Percentiles rank a stretch among this genome's conserved stretches.
phyloP scores from a whole-genome alignment of 2,888 invertebrate genomes.

The Drosophila helvetica region DNA sequence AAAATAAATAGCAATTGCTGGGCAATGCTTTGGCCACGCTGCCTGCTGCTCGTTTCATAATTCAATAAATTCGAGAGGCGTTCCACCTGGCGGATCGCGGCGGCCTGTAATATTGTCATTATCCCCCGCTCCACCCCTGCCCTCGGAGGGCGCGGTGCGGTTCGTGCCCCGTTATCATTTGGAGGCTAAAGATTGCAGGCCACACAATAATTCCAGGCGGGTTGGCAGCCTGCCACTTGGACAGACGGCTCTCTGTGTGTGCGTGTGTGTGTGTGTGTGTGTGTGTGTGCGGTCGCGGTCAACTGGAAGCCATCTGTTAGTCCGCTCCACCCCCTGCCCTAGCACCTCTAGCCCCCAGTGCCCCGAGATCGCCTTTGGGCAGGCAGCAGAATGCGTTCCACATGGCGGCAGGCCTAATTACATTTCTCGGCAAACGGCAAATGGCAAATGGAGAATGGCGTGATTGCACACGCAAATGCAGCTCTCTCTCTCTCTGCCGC shows the following conservation, averaged over 20 bases:
- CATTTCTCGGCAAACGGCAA: slow-evolving; percentile 61
- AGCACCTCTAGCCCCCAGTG: neutral
- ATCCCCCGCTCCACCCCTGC: slow-evolving; percentile 4
- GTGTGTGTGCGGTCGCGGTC: slow-evolving; percentile 48
- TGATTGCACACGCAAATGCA: slow-evolving; percentile 61
- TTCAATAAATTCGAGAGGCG: slow-evolving; percentile 44
- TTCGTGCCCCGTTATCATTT: slow-evolving; percentile 44
- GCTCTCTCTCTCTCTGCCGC: neutral
- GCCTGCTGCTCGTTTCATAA: slow-evolving; percentile 37
- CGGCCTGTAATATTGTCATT: slow-evolving; percentile 66
- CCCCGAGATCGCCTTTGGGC: slow-evolving; percentile 31
- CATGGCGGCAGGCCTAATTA: slow-evolving; percentile 76
- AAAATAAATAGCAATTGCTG: slow-evolving; percentile 45
- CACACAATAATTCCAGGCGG: slow-evolving; percentile 22
- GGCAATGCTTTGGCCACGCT: slow-evolving; percentile 13
- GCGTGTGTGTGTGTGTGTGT: slow-evolving; percentile 22
- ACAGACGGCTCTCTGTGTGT: neutral
- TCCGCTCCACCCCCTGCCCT: neutral
- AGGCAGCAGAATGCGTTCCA: slow-evolving; percentile 62
- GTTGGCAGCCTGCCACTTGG: neutral
- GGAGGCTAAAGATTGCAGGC: slow-evolving; percentile 34
- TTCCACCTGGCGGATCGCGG: slow-evolving; percentile 39
- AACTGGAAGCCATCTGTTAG: slow-evolving; percentile 49
- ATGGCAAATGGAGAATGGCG: slow-evolving; percentile 62
- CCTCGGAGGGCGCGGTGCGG: neutral